Conservation (phyloP, 2,113 vertebrate genomes). For the Microcebus murinus region DNA sequence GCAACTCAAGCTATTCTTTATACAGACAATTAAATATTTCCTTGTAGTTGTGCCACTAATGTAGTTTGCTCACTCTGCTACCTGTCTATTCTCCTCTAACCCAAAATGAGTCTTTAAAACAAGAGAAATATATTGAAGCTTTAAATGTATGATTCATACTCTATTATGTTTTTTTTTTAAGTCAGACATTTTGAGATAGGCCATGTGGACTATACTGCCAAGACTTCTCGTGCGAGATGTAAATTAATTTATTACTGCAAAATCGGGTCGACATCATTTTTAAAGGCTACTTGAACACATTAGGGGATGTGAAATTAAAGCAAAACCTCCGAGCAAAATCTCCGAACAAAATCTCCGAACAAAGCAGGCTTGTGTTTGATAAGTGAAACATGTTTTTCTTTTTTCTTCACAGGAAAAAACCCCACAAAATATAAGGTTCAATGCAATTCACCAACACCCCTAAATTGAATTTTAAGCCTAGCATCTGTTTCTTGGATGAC, state of each 20-base stretch:
- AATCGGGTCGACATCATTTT: conserved; percentile 27
- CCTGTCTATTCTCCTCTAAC: conserved; percentile 7
- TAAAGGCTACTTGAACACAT: conserved; percentile 25
- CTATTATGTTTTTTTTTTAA: not conserved
- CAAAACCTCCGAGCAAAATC: not conserved
- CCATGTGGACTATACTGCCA: not conserved
- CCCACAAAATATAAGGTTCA: conserved; percentile 63
- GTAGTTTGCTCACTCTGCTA: not conserved
- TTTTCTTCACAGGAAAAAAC: conserved; percentile 48
- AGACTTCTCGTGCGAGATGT: not conserved
- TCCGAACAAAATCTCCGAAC: not conserved
- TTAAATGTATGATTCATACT: conserved; percentile 14
- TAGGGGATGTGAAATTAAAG: conserved; percentile 60
- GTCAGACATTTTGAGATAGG: conserved; percentile 19
- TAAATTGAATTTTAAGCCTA: conserved; percentile 70
- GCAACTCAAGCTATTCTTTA: not conserved
- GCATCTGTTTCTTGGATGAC: conserved; percentile 75
- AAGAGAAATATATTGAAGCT: conserved; percentile 33
- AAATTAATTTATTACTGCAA: conserved; percentile 53
- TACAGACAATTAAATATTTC: conserved; percentile 50
- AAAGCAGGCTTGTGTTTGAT: conserved; percentile 32
- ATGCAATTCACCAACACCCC: conserved; percentile 49
- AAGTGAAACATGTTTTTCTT: conserved; percentile 53
- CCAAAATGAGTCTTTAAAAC: conserved; percentile 35
- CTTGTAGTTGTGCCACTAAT: conserved; percentile 1